These are phyloP conservation scores for Drosophila parvula DNA, from an alignment of 1,140 invertebrate species.

Conservation along the genomic window DNA sequence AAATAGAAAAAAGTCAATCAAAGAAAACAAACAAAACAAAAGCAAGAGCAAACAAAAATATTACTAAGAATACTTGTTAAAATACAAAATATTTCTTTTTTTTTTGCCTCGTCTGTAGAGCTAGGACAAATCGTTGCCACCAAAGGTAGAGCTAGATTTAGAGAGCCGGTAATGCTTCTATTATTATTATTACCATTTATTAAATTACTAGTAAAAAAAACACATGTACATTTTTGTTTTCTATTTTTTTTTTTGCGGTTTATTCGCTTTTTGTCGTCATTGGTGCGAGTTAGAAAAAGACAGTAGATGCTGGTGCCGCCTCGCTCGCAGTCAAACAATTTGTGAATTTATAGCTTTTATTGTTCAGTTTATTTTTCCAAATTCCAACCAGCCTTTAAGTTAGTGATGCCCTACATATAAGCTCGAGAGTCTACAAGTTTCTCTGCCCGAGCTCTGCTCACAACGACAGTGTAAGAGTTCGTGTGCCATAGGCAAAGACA, in stretches of 20 bases:
- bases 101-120: slow-evolving; percentile 14
- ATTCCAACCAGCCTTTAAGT: not conserved
- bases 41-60: slow-evolving; percentile 26
- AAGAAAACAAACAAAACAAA: slow-evolving; percentile 16
- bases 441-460: too few species aligned
- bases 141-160: slow-evolving; percentile 17
- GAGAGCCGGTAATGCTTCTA: not conserved
- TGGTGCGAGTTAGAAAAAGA: slow-evolving; percentile 53
- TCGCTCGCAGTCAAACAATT: slow-evolving; percentile 15
- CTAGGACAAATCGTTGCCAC: slow-evolving; percentile 28
- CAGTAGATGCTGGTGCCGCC: slow-evolving; percentile 27
- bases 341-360: slow-evolving; percentile 11
- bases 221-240: not conserved
- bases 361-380: not conserved
- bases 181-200: not conserved
- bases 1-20: slow-evolving; percentile 36
- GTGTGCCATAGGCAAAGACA: too few species aligned
- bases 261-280: slow-evolving; percentile 7
- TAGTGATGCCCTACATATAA: too few species aligned
- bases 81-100: slow-evolving; percentile 9
- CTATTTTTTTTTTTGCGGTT: not conserved
- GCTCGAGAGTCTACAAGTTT: too few species aligned
- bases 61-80: slow-evolving; percentile 44
- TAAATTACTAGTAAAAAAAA: not conserved
- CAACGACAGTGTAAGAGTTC: too few species aligned